Conservation (phyloP, 2,113 vertebrate genomes). For the Phyllostomus discolor region DNA sequence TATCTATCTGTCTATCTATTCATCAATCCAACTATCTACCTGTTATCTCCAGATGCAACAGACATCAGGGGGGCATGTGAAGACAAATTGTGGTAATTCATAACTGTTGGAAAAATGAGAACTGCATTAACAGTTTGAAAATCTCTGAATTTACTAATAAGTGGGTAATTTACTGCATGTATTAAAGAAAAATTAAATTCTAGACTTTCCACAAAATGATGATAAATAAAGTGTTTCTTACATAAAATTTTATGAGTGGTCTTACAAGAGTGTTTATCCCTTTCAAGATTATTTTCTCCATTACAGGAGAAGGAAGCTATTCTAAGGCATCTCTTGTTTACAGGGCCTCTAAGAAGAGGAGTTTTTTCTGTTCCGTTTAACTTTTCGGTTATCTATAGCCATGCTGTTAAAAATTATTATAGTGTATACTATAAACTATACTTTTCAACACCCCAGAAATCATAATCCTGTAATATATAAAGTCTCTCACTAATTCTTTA, state of each 20-base stretch:
- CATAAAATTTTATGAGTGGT: background rate
- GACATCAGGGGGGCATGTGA: background rate
- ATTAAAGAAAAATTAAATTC: background rate
- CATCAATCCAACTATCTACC: background rate
- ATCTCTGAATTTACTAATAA: background rate
- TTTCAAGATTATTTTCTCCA: background rate
- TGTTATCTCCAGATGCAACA: background rate
- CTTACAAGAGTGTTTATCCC: background rate
- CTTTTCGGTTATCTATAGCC: background rate
- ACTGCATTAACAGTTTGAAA: background rate
- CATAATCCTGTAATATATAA: background rate
- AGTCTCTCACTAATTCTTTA: background rate
- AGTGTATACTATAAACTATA: background rate
- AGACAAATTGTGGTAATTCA: background rate
- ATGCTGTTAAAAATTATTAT: background rate
- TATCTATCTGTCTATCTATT: no score
- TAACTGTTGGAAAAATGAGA: background rate
- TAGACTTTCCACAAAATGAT: background rate
- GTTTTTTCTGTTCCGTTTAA: background rate
- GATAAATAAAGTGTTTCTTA: background rate
- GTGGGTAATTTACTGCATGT: background rate
- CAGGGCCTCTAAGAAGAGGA: background rate
- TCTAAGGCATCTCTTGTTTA: background rate
- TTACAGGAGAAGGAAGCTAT: background rate
- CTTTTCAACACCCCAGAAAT: background rate